Percentiles rank a stretch among this genome's conserved stretches.
Evolutionary conservation across 2,888 invertebrate species (phyloP).

Genomic region (Acronicta leporina): DNA sequence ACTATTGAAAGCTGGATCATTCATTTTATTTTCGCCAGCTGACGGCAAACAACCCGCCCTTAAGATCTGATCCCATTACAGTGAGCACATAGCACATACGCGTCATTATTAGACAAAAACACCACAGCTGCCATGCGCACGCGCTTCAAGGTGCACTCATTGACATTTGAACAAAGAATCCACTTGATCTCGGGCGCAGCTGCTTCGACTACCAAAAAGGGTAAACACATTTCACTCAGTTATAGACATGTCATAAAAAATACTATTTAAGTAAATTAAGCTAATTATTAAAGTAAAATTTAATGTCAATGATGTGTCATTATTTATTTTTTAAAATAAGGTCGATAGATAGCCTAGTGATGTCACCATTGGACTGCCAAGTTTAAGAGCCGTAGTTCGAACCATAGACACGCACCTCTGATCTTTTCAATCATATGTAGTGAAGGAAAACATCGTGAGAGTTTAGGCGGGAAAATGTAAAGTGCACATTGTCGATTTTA

Average conservation of each 20-base stretch:
- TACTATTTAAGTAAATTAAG: too few relatives aligned
- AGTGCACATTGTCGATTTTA: too few relatives aligned
- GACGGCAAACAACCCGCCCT: not conserved
- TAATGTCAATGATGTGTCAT: too few relatives aligned
- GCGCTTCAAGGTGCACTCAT: constrained; percentile 61
- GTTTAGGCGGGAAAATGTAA: too few relatives aligned
- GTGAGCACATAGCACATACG: not conserved
- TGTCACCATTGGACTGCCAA: too few relatives aligned
- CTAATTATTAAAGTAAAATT: too few relatives aligned
- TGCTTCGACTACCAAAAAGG: constrained; percentile 39
- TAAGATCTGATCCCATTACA: constrained; percentile 1
- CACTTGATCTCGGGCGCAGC: constrained; percentile 40
- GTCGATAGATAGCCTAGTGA: too few relatives aligned
- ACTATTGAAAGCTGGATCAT: not conserved
- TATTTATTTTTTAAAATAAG: too few relatives aligned
- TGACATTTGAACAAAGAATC: constrained; percentile 64
- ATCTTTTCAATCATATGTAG: too few relatives aligned
- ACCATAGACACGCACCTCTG: too few relatives aligned
- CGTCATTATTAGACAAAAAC: constrained; percentile 52
- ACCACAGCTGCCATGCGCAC: constrained; percentile 57
- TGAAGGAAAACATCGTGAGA: too few relatives aligned
- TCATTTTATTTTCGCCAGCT: constrained; percentile 1
- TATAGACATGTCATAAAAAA: not conserved
- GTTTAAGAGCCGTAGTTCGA: too few relatives aligned
- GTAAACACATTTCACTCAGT: constrained; percentile 32